phyloP scores from a whole-genome alignment of 1,140 invertebrate genomes.

The Mizuhopecten yessoensis region DNA sequence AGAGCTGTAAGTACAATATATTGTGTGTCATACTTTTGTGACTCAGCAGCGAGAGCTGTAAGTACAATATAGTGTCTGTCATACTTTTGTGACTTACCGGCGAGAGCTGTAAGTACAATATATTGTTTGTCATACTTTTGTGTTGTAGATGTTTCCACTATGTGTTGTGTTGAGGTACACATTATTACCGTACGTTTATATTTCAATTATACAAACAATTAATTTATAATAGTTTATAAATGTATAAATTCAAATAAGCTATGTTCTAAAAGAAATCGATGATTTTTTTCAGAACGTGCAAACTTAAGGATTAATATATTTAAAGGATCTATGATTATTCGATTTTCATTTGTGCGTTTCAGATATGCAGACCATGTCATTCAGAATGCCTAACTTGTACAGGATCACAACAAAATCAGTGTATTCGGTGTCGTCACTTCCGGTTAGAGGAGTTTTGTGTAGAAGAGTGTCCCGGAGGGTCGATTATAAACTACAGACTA shows the following conservation, averaged over 20 bases:
- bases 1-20: background rate
- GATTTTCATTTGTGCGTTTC: background rate
- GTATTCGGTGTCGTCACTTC: background rate
- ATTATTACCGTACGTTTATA: too few species aligned
- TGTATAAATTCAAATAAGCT: too few species aligned
- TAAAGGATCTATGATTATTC: too few species aligned
- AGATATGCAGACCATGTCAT: slow-evolving; percentile 25
- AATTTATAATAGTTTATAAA: too few species aligned
- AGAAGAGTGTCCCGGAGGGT: background rate
- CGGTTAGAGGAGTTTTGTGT: slow-evolving; percentile 22
- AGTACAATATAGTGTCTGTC: background rate
- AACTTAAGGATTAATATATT: too few species aligned
- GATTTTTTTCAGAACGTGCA: too few species aligned
- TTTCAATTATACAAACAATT: too few species aligned
- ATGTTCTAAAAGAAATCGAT: too few species aligned
- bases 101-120: background rate
- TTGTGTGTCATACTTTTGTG: too few species aligned
- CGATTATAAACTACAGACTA: background rate
- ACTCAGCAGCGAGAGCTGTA: background rate
- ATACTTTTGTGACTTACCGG: background rate
- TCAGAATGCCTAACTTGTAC: background rate
- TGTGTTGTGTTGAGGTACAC: too few species aligned
- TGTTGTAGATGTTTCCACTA: too few species aligned
- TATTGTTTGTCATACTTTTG: too few species aligned
- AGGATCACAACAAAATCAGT: background rate